Evolutionary conservation across 1,140 invertebrate species (phyloP).

Genomic region (Zaprionus ornatus): DNA sequence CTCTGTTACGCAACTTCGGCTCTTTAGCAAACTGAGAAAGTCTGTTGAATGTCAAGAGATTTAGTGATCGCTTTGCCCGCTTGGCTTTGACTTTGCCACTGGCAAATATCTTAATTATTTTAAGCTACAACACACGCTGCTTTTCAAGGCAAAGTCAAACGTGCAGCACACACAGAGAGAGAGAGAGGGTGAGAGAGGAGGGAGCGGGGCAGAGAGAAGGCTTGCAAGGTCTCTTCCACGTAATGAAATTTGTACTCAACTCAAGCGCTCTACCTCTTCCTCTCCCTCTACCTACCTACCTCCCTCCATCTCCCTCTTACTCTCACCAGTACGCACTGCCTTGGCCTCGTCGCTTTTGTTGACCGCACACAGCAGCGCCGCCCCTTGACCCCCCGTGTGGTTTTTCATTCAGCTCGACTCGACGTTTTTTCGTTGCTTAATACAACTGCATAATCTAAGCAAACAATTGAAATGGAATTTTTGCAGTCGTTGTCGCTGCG

Average conservation of each 20-base stretch:
- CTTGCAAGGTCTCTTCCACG: neutral
- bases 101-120: conserved; percentile 39
- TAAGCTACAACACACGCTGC: neutral
- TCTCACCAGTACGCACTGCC: conserved; percentile 3
- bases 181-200: neutral
- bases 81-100: neutral
- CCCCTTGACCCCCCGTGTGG: neutral
- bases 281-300: neutral
- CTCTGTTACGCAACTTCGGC: too few relatives aligned
- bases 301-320: neutral
- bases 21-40: too few relatives aligned
- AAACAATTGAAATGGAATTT: conserved; percentile 83
- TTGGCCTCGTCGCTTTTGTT: conserved; percentile 27
- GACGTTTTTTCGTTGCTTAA: conserved; percentile 43
- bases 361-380: neutral
- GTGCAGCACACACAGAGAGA: neutral
- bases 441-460: conserved; percentile 81
- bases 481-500: conserved; percentile 58
- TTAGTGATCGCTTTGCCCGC: neutral
- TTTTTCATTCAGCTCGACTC: neutral
- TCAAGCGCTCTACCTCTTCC: neutral
- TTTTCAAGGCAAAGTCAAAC: neutral
- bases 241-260: conserved; percentile 30
- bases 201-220: neutral
- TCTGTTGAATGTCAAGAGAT: too few relatives aligned